A percentile compares a stretch with the other conserved stretches of the same genome.
These are phyloP conservation scores for Patiria pectinifera DNA, from an alignment of 53 echinoderm and acorn worm genomes.

Conservation along the genomic window DNA sequence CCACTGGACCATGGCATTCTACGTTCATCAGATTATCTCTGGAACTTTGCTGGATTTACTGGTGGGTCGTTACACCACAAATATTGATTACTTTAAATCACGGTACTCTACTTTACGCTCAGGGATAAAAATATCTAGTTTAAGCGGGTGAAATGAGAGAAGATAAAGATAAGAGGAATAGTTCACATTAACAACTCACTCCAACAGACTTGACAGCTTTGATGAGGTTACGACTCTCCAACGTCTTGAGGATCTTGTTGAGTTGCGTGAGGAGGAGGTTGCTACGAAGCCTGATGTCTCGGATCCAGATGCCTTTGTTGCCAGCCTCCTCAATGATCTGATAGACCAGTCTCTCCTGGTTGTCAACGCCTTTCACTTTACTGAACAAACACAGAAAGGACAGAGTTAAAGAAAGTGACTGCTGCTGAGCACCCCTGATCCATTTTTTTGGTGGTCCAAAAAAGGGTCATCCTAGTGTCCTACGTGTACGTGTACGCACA, in stretches of 20 bases:
- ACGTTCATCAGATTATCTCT: too few species aligned
- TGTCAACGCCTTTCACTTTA: constrained; percentile 91
- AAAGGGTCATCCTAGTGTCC: too few species aligned
- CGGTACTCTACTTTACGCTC: too few species aligned
- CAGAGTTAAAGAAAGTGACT: background rate
- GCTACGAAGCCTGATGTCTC: constrained; percentile 88
- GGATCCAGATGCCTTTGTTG: constrained; percentile 98
- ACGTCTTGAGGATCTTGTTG: constrained; percentile 93
- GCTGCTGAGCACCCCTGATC: too few species aligned
- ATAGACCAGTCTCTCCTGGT: constrained; percentile 93
- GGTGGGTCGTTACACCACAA: too few species aligned
- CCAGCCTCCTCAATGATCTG: constrained; percentile 97
- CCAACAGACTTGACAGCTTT: constrained; percentile 99
- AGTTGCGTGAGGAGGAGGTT: constrained; percentile 92
- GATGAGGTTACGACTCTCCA: constrained; percentile 95
- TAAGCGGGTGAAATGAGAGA: background rate
- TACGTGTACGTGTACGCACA: too few species aligned
- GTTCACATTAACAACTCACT: constrained; percentile 57
- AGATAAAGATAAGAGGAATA: background rate
- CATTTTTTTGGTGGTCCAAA: too few species aligned
- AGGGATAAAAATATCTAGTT: too few species aligned
- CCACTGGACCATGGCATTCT: too few species aligned
- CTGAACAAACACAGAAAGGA: constrained; percentile 5
- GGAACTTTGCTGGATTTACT: too few species aligned
- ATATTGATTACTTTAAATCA: too few species aligned